These are phyloP conservation scores for Xiphydria camelus DNA, from an alignment of 2,888 invertebrate species.

Conservation along the genomic window DNA sequence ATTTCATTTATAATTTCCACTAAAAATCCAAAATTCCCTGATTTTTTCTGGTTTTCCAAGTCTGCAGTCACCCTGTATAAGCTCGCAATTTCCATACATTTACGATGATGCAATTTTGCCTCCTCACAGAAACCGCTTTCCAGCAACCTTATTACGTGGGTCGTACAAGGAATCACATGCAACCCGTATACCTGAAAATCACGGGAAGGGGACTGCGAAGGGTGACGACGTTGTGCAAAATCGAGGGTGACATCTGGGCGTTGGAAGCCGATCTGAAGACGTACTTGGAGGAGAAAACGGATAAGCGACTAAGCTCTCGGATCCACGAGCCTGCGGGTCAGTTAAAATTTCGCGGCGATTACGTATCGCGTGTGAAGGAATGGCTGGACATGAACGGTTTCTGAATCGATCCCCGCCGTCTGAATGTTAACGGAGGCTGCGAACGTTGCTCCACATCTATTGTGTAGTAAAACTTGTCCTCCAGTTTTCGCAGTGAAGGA, in stretches of 20 bases:
- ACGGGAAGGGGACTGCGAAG: slow-evolving; percentile 66
- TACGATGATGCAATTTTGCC: slow-evolving; percentile 4
- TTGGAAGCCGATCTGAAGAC: slow-evolving; percentile 71
- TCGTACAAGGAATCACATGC: slow-evolving; percentile 79
- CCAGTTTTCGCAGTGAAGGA: no score
- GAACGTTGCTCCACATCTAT: neutral
- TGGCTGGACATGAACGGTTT: slow-evolving; percentile 78
- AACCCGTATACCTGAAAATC: slow-evolving; percentile 76
- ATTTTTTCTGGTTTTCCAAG: no score
- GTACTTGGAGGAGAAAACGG: slow-evolving; percentile 63
- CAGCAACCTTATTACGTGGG: slow-evolving; percentile 72
- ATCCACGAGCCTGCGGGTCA: slow-evolving; percentile 75
- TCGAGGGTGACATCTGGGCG: slow-evolving; percentile 86
- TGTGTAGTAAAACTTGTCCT: no score
- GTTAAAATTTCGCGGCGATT: slow-evolving; percentile 77
- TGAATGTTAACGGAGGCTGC: no score
- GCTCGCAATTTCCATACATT: neutral
- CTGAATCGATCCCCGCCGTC: no score
- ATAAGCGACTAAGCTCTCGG: slow-evolving; percentile 64
- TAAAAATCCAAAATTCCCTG: no score
- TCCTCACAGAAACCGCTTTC: no score
- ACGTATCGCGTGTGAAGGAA: slow-evolving; percentile 68
- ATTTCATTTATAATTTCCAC: no score
- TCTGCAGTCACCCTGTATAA: no score
- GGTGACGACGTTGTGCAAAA: slow-evolving; percentile 68